Conservation (phyloP, 2,113 vertebrate genomes). For the Labeo rohita region DNA sequence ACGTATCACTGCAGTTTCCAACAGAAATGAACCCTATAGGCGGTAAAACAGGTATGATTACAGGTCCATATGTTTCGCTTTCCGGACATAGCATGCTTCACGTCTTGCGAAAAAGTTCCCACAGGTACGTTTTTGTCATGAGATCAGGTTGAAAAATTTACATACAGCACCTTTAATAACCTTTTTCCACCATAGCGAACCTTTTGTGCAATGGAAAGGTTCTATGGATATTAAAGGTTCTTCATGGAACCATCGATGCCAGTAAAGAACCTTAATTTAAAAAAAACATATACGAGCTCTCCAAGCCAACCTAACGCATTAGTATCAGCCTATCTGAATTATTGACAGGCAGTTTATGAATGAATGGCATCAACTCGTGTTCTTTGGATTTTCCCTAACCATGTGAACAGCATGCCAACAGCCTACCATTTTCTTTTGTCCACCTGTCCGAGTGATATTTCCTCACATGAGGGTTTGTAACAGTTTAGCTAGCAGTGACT, state of each 20-base stretch:
- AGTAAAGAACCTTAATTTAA: not conserved
- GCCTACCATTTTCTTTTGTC: constrained; percentile 1
- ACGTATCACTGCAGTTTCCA: no score
- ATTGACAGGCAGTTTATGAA: not conserved
- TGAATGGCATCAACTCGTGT: constrained; percentile 18
- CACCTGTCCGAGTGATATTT: not conserved
- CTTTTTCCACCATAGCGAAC: no score
- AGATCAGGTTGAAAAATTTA: no score
- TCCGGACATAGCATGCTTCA: no score
- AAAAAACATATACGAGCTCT: not conserved
- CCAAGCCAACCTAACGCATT: not conserved
- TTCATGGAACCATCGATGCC: not conserved
- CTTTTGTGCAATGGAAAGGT: no score
- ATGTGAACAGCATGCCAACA: not conserved
- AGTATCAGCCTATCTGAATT: not conserved
- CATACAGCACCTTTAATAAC: no score
- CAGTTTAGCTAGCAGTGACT: constrained; percentile 26
- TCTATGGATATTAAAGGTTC: not conserved
- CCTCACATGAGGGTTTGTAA: not conserved
- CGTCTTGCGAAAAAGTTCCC: no score
- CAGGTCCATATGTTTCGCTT: no score
- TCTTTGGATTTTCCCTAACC: constrained; percentile 9
- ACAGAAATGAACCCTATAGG: no score
- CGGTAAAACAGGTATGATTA: no score
- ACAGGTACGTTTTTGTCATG: no score